Evolutionary conservation across 53 echinoderm and acorn worm genomes (phyloP), one percentile per base, ranked within the genome.

Genomic region (Echinometra lucunter): DNA sequence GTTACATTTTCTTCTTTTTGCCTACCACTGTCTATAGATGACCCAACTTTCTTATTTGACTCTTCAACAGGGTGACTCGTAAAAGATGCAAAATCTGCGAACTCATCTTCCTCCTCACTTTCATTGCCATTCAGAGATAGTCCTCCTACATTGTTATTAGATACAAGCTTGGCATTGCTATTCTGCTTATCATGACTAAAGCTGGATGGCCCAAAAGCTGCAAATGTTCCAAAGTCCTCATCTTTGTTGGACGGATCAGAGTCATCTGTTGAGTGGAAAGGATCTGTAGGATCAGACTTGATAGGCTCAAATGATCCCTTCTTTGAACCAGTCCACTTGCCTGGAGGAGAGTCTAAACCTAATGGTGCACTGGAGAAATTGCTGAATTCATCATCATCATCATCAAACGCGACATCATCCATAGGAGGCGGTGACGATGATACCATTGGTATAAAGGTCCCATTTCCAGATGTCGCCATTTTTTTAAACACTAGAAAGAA

Each of bases 341-440:
- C 96, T 38, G 97, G 97, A 82, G 97, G 96, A 32, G 96, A 96
- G 66, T 95, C 96, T 45, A 95, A 90, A 23, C 94, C 95, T 34
- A 66, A 30, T 55, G 96, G 94, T 74, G 96, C 96, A 37, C 95
- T 95, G 37, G 98, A 96, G 90, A 97, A 98, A 63, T 95, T 94
- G 27, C 97, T 97, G 96, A 98, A 98, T 78, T 98, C 98, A 78
- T 97, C 98, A 18, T 98, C 98, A 30, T 98, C 98, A 10, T 97
- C 97, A 82, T 97, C 97, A 66, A 95, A 95, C 8, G 96, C 95
- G 53, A 96, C 98, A 97, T 97, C 96, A 89, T 97, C 98, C 88
- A 98, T 96, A 7, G 98, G 98, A 66, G 98, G 98, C 25, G 98
- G 98, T 55, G 98, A 96, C 28, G 98, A 95, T 27, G 98, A 97